Conservation (phyloP, 2,113 vertebrate genomes). For the Oxygymnocypris stewartii region DNA sequence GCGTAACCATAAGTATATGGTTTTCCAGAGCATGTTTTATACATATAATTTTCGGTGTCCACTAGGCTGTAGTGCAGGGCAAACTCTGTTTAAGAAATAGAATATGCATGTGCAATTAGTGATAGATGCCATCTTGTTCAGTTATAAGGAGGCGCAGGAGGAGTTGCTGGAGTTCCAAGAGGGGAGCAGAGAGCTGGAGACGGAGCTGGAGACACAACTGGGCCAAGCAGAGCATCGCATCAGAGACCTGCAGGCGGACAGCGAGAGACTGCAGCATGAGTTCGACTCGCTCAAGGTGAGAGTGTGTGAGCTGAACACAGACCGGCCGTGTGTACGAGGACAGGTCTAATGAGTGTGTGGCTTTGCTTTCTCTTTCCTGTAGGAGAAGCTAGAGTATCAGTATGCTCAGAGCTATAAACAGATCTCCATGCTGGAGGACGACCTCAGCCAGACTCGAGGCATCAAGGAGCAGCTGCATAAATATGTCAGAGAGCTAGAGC, state of each 20-base stretch:
- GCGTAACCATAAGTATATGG: neutral
- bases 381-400: constrained; percentile 96
- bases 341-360: neutral
- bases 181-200: constrained; percentile 95
- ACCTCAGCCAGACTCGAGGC: constrained; percentile 90
- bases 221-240: constrained; percentile 92
- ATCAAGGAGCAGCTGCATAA: constrained; percentile 97
- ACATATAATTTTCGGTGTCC: neutral
- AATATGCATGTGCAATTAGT: neutral
- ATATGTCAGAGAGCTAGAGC: constrained; percentile 94
- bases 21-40: neutral
- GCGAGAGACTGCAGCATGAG: constrained; percentile 91
- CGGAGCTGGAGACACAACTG: constrained; percentile 93
- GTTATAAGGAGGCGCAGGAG: constrained; percentile 93
- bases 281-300: constrained; percentile 87
- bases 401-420: constrained; percentile 97
- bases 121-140: constrained; percentile 56
- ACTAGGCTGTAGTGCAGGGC: neutral
- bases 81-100: neutral
- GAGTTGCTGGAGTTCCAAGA: constrained; percentile 98
- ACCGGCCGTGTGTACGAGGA: neutral
- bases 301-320: neutral
- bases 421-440: constrained; percentile 91
- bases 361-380: neutral
- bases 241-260: constrained; percentile 91